Evolutionary conservation across 2,797 vertebrate species (phyloP).

Genomic region (Sternarchorhynchus goeldii): DNA sequence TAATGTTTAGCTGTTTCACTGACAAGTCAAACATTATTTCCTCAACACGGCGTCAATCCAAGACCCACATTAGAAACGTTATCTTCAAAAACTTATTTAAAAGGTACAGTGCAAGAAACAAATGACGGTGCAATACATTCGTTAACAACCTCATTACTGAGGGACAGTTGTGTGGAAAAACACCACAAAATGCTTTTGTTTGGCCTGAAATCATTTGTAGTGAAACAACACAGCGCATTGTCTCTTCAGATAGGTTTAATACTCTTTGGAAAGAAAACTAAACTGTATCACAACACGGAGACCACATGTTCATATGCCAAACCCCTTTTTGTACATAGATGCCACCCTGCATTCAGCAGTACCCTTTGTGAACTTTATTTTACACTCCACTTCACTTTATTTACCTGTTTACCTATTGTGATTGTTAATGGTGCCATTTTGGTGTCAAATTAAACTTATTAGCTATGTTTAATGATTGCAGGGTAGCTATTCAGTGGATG

Average conservation of each 20-base stretch:
- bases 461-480: neutral
- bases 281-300: conserved; percentile 1
- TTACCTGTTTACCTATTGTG: conserved; percentile 10
- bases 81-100: no score
- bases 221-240: neutral
- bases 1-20: no score
- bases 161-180: no score
- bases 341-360: neutral
- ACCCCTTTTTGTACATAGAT: neutral
- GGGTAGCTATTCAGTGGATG: neutral
- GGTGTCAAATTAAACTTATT: neutral
- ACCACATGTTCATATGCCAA: neutral
- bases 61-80: no score
- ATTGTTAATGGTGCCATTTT: neutral
- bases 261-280: conserved; percentile 24
- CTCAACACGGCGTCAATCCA: no score
- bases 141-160: no score
- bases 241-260: conserved; percentile 24
- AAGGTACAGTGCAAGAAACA: no score
- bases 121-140: no score
- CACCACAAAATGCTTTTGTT: no score
- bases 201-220: no score
- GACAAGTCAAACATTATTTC: no score
- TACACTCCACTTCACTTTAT: neutral
- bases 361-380: neutral